phyloP scores from a whole-genome alignment of 2,888 invertebrate genomes.

The Pteria penguin region DNA sequence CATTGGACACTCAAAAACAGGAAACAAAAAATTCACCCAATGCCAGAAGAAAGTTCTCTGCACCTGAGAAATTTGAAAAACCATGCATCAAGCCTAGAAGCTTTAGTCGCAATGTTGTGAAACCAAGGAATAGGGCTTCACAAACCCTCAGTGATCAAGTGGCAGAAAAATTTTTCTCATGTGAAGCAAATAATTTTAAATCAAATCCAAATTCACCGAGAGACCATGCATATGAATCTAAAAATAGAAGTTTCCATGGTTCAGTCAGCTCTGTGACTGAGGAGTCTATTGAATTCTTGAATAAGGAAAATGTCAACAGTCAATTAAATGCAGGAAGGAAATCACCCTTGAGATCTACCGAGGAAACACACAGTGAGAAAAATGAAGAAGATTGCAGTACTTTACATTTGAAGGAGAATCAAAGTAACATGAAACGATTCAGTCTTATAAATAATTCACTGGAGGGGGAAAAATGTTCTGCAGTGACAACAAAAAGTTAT shows the following conservation, averaged over 20 bases:
- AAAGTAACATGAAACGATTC: not conserved
- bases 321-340: slow-evolving; percentile 3
- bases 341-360: not conserved
- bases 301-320: not conserved
- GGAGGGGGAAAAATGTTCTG: not conserved
- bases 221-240: not conserved
- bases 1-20: not conserved
- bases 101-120: not conserved
- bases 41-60: not conserved
- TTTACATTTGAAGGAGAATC: not conserved
- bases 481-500: not conserved
- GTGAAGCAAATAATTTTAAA: not conserved
- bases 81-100: slow-evolving; percentile 12
- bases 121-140: not conserved
- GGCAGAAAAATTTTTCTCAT: not conserved
- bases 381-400: too few relatives aligned
- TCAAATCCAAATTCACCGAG: too few relatives aligned
- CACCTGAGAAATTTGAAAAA: slow-evolving; percentile 4
- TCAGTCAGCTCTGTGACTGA: not conserved
- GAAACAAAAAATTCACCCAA: not conserved
- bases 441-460: not conserved
- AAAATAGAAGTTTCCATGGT: not conserved
- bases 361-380: not conserved
- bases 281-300: not conserved
- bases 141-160: not conserved